These are phyloP conservation scores for Elanoides forficatus DNA, from an alignment of 2,113 vertebrate species.

Conservation along the genomic window DNA sequence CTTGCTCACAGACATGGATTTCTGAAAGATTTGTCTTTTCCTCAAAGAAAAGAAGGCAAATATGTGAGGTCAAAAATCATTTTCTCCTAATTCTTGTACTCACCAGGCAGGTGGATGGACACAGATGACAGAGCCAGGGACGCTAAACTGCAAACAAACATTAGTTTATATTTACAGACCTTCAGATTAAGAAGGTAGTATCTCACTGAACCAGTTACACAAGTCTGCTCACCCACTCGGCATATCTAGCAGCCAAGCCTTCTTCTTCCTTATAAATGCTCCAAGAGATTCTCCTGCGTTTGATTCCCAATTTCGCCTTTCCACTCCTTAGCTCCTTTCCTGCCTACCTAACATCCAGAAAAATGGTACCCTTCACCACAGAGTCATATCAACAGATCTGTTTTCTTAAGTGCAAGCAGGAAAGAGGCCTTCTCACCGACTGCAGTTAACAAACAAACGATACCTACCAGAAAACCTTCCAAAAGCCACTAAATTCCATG, in stretches of 20 bases:
- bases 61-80: background rate
- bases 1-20: background rate
- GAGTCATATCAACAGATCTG: background rate
- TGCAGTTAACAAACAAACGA: background rate
- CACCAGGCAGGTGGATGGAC: background rate
- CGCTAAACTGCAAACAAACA: background rate
- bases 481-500: background rate
- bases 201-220: conserved; percentile 7
- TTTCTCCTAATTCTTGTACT: background rate
- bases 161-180: background rate
- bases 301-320: background rate
- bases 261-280: background rate
- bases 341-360: background rate
- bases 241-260: background rate
- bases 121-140: background rate
- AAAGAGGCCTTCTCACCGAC: background rate
- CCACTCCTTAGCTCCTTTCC: background rate
- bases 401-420: background rate
- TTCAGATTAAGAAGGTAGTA: background rate
- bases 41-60: background rate
- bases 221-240: background rate
- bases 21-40: background rate
- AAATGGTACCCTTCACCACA: background rate
- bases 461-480: background rate
- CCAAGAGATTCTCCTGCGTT: background rate